Evolutionary conservation across 1,140 invertebrate genomes (phyloP), one percentile per base, ranked within the genome.

Genomic region (Leguminivora glycinivorella): DNA sequence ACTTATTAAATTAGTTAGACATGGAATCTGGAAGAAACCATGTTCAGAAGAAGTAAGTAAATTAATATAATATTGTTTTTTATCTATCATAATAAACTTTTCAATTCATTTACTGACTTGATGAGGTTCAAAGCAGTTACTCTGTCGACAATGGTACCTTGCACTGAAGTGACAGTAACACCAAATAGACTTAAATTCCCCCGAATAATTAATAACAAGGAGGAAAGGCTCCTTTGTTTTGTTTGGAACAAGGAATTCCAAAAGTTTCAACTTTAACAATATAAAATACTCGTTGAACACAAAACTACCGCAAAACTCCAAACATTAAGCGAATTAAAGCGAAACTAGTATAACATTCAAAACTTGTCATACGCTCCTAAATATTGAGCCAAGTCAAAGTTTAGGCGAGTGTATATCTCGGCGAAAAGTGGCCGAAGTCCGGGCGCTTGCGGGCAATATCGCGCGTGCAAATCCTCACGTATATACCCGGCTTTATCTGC

Each of bases 401-500:
- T 63, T 31, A 26, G 58, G 5, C 58, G 58, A 63, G 25, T 22
- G 56, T 60, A 26, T 60, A 63, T 63, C 58, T 60, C 56, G 56
- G 24, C 56, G 56, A 63, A 63, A 31, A 63, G 58, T 63, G 58
- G 58, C 26, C 58, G n/a, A 63, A 29, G 56, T 26, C 24, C 47
- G 56, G 22, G 29, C 56, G 43, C 66, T 29, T 60, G 70, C 56
- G 17, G 71, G 29, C 34, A 72, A 72, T 69, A 60, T 67, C 17
- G n/a, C 71, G 67, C 43, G 67, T 73, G 70, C 71, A 73, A 75
- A 75, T 73, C 73, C 72, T 67, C 79, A 77, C 77, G 75, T 80
- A 75, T 76, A 72, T 40, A 67, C 31, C 63, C 66, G 74, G 72
- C 77, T 81, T 78, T 82, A 80, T 83, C 75, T 79, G 67, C 60